Percentiles rank a stretch among this genome's conserved stretches.
phyloP scores from a whole-genome alignment of 2,113 vertebrate species.

The Hippocampus guttulatus region DNA sequence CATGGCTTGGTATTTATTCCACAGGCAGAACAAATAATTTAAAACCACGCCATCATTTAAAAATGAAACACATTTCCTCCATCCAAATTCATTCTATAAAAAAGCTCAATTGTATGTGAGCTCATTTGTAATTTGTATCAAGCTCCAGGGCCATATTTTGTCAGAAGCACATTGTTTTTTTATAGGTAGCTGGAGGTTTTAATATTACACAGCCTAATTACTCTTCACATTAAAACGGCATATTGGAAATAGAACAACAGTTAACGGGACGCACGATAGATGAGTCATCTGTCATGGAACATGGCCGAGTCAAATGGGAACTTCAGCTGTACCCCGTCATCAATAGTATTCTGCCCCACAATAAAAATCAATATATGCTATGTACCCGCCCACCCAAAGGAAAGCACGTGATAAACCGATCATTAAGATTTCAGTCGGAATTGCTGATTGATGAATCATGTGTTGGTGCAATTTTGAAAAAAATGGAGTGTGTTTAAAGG shows the following conservation, averaged over 20 bases:
- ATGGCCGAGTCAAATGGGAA: not conserved
- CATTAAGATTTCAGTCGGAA: not conserved
- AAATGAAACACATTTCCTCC: conserved; percentile 49
- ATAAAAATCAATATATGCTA: too few relatives aligned
- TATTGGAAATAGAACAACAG: conserved; percentile 33
- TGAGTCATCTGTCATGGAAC: conserved; percentile 34
- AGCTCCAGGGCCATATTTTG: conserved; percentile 21
- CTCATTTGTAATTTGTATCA: conserved; percentile 26
- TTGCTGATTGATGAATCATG: not conserved
- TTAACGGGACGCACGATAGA: conserved; percentile 31
- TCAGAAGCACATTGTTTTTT: conserved; percentile 25
- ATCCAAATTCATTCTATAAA: conserved; percentile 32
- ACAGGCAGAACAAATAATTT: conserved; percentile 33
- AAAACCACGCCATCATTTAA: conserved; percentile 28
- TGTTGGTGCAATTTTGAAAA: too few relatives aligned
- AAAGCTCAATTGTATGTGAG: conserved; percentile 16
- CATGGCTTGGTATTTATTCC: conserved; percentile 12
- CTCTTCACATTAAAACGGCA: conserved; percentile 36
- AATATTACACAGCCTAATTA: conserved; percentile 46
- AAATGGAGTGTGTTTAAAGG: too few relatives aligned
- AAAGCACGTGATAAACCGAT: not conserved
- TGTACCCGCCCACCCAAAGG: too few relatives aligned
- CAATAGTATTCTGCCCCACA: not conserved
- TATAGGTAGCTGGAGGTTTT: conserved; percentile 34
- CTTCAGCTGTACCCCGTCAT: conserved; percentile 1